Conservation (phyloP, 2,797 vertebrate genomes). For the Thalassophryne amazonica region DNA sequence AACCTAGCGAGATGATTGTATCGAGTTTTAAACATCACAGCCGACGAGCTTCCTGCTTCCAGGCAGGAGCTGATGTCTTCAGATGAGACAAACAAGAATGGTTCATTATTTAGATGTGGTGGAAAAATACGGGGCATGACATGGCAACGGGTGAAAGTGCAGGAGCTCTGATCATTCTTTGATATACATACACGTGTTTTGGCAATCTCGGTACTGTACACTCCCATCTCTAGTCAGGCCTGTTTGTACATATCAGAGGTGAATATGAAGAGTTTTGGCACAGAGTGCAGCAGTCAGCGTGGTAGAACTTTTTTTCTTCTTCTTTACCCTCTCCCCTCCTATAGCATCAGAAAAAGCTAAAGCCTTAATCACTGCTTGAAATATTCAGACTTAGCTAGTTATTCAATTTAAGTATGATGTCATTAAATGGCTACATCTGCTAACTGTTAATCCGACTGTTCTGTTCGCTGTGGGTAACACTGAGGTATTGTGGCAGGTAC, state of each 20-base stretch:
- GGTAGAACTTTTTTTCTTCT: slow-evolving; percentile 27
- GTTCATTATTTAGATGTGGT: slow-evolving; percentile 38
- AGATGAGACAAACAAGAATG: background rate
- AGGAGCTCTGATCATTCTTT: slow-evolving; percentile 24
- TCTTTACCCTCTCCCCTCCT: slow-evolving; percentile 28
- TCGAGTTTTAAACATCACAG: slow-evolving; percentile 34
- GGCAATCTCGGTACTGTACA: slow-evolving; percentile 71
- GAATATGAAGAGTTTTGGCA: slow-evolving; percentile 35
- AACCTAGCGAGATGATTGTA: slow-evolving; percentile 49
- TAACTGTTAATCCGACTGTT: slow-evolving; percentile 47
- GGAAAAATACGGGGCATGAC: slow-evolving; percentile 36
- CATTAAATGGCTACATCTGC: slow-evolving; percentile 40
- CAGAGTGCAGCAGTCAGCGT: slow-evolving; percentile 10
- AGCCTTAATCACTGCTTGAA: slow-evolving; percentile 66
- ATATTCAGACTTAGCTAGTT: slow-evolving; percentile 54
- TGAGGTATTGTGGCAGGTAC: slow-evolving; percentile 7
- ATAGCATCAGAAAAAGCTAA: slow-evolving; percentile 59
- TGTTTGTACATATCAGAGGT: slow-evolving; percentile 68
- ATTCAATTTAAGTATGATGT: slow-evolving; percentile 58
- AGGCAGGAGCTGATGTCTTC: slow-evolving; percentile 23
- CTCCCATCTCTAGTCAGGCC: slow-evolving; percentile 62
- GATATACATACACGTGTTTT: slow-evolving; percentile 58
- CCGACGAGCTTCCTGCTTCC: slow-evolving; percentile 21
- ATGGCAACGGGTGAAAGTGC: slow-evolving; percentile 33
- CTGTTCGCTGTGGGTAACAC: slow-evolving; percentile 18